phyloP scores from a whole-genome alignment of 92 coral and sea anemone genomes.

The Chrysogorgia sp. region DNA sequence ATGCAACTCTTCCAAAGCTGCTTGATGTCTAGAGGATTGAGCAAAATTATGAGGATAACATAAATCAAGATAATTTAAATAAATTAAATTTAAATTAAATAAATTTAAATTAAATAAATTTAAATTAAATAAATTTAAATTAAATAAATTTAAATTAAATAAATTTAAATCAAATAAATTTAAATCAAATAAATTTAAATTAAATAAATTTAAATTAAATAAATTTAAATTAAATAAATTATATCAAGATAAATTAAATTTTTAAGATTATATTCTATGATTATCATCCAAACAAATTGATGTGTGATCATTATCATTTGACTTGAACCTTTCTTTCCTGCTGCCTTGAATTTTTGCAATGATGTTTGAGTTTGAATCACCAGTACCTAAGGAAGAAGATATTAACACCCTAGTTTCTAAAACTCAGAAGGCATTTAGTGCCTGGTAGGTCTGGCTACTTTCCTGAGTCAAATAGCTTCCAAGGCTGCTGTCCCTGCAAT shows the following conservation, averaged over 20 bases:
- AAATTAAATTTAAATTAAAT: background rate
- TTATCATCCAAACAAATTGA: background rate
- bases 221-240: too few species aligned
- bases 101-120: background rate
- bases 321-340: constrained; percentile 79
- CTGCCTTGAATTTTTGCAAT: constrained; percentile 82
- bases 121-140: background rate
- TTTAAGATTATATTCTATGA: background rate
- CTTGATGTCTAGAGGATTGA: constrained; percentile 69
- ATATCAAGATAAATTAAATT: background rate
- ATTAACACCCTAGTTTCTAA: background rate
- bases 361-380: constrained; percentile 72
- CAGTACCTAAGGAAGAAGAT: constrained; percentile 48
- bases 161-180: background rate
- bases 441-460: too few species aligned
- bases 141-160: background rate
- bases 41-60: too few species aligned
- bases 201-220: background rate
- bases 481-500: too few species aligned
- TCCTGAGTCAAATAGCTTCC: too few species aligned
- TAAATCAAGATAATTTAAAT: background rate
- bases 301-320: too few species aligned
- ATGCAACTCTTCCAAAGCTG: constrained; percentile 87
- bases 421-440: background rate
- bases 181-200: background rate